Evolutionary conservation across 2,113 vertebrate genomes (phyloP).

Genomic region (Embiotoca jacksoni): DNA sequence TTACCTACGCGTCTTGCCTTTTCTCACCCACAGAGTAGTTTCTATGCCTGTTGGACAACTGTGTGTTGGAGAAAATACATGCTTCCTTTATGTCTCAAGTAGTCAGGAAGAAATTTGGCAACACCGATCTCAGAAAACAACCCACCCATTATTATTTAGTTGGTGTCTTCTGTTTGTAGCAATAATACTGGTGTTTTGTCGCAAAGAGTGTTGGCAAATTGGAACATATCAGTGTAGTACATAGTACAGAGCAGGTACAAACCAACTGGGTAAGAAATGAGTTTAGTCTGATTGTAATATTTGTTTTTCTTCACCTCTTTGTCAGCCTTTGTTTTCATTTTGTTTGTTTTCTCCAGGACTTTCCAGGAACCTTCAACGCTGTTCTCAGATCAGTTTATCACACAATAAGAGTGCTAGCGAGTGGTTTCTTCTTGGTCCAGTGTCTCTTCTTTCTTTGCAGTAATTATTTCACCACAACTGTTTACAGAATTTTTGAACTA

Average conservation of each 20-base stretch:
- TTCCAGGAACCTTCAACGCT: conserved; percentile 21
- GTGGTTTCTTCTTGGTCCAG: conserved; percentile 18
- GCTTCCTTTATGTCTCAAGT: conserved; percentile 70
- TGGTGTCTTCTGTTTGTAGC: conserved; percentile 50
- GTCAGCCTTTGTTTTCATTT: conserved; percentile 10
- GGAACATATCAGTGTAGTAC: conserved; percentile 69
- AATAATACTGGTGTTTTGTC: conserved; percentile 69
- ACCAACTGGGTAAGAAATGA: conserved; percentile 67
- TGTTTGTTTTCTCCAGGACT: conserved; percentile 17
- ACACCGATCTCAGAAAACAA: conserved; percentile 66
- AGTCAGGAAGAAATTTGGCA: conserved; percentile 80
- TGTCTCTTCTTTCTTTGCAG: conserved; percentile 52
- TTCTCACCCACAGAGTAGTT: conserved; percentile 60
- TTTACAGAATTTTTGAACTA: conserved; percentile 3
- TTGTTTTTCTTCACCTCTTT: conserved; percentile 51
- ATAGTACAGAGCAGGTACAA: conserved; percentile 68
- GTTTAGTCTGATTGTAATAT: conserved; percentile 72
- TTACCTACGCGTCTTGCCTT: conserved; percentile 57
- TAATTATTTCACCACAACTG: conserved; percentile 18
- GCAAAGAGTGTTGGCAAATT: conserved; percentile 78
- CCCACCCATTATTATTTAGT: conserved; percentile 49
- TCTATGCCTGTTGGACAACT: conserved; percentile 50
- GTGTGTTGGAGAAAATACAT: conserved; percentile 61
- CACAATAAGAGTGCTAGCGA: conserved; percentile 36
- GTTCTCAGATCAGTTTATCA: conserved; percentile 44